Conservation (phyloP, 2,797 vertebrate species). For the Sebastes umbrosus region DNA sequence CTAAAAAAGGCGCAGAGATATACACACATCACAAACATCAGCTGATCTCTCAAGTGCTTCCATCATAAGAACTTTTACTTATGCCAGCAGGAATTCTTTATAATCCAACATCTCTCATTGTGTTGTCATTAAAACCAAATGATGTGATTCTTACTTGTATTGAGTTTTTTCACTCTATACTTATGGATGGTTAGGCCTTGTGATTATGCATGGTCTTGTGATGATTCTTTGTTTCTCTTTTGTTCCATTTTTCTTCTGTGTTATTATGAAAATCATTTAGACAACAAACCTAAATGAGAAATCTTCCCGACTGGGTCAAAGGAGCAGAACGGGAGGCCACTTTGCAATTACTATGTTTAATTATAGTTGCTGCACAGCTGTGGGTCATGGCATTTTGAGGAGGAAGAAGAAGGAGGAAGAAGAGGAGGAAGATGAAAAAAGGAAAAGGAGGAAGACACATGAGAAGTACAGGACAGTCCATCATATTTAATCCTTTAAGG, state of each 20-base stretch:
- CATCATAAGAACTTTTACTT: neutral
- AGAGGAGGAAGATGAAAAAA: too few relatives aligned
- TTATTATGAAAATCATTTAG: neutral
- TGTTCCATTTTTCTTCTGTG: neutral
- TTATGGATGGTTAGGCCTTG: neutral
- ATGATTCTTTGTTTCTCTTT: neutral
- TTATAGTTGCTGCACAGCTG: too few relatives aligned
- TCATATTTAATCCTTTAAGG: too few relatives aligned
- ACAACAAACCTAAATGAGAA: neutral
- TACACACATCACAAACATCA: constrained; percentile 1
- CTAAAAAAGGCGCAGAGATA: neutral
- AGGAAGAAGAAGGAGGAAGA: too few relatives aligned
- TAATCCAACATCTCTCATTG: neutral
- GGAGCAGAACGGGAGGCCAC: neutral
- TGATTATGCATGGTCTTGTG: neutral
- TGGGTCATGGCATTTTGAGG: too few relatives aligned
- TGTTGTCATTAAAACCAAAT: neutral
- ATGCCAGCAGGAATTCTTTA: neutral
- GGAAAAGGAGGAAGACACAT: too few relatives aligned
- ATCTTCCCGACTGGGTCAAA: neutral
- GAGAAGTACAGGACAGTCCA: too few relatives aligned
- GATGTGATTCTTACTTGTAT: neutral
- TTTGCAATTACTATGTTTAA: neutral
- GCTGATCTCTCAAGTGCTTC: neutral
- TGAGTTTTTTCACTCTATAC: neutral